These are phyloP conservation scores for Berghia stephanieae DNA, from an alignment of 1,140 invertebrate species.

Conservation along the genomic window DNA sequence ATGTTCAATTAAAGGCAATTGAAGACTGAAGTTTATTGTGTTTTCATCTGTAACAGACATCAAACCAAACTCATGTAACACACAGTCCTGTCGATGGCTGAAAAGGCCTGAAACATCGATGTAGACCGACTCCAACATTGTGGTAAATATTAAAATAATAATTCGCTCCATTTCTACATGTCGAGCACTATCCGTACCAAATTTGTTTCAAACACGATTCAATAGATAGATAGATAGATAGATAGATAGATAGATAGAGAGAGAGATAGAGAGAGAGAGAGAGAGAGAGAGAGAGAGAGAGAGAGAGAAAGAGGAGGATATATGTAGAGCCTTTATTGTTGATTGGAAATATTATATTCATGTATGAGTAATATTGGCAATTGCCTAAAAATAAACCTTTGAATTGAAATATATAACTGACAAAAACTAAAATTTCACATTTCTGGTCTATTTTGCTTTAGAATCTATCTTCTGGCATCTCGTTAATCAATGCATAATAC, in stretches of 20 bases:
- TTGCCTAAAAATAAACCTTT: neutral
- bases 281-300: neutral
- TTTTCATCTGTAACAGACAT: no score
- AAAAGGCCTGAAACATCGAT: neutral
- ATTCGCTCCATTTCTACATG: neutral
- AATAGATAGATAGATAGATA: neutral
- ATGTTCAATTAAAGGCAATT: no score
- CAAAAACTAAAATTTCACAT: no score
- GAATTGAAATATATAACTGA: neutral
- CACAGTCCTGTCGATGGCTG: neutral
- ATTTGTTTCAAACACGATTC: neutral
- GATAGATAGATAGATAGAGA: neutral
- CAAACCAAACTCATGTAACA: no score
- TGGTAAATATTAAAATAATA: neutral
- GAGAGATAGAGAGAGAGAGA: neutral
- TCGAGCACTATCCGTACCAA: neutral
- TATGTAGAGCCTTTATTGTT: slow-evolving; percentile 1
- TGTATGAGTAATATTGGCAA: neutral
- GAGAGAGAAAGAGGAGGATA: slow-evolving; percentile 3
- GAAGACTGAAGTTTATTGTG: no score
- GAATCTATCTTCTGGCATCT: no score
- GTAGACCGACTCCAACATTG: neutral
- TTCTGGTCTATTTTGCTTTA: no score
- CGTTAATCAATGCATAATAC: no score
- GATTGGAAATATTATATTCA: neutral